Base-by-base conservation (phyloP, 1,140 invertebrate genomes). In the Bombus affinis region DNA sequence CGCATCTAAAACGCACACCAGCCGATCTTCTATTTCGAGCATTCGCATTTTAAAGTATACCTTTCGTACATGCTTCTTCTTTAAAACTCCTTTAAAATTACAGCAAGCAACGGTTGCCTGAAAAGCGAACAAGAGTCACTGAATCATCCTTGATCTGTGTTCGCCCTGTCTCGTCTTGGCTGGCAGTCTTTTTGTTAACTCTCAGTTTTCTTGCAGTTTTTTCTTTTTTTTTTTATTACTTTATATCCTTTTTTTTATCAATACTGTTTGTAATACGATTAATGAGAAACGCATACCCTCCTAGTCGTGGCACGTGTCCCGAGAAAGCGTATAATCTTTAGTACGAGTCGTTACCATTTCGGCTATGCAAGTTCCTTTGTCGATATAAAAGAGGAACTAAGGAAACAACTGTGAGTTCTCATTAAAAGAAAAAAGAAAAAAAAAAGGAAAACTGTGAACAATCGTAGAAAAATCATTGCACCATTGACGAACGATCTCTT, bases 191-290 rank as follows among this genome's bases (percentile, higher is more conserved):
- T 93, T 92, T 92, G 85, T 91, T 91, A 90, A 92, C 91, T 93
- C 93, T 94, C 92, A 92, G 86, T 91, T 92, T 77, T 47, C 47
- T 77, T 53, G 44, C 32, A 37, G n/a, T 35, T 75, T 37, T 62
- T 57, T n/a, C 4, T 42, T 9, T n/a, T n/a, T 59, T 62, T 68
- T 68, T 37, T 35, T 37, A 10, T 68, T 68, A 35, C 32, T 25
- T 75, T 42, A 35, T 12, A 25, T 28, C 93, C 42, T 47, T 68
- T 66, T 32, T 77, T 79, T 66, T 13, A 90, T 93, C 92, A 95
- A 95, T 95, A 95, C 94, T 95, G 94, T 92, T 95, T 88, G 93
- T 94, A 94, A 94, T 94, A 94, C 92, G 89, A 93, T 93, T 93
- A 90, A 91, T 87, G 93, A 78, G 18, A 62, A 53, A 72, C 88